Percentiles rank a stretch among this genome's conserved stretches.
phyloP scores from a whole-genome alignment of 1,140 invertebrate species.

The Philopotamus ludificatus region DNA sequence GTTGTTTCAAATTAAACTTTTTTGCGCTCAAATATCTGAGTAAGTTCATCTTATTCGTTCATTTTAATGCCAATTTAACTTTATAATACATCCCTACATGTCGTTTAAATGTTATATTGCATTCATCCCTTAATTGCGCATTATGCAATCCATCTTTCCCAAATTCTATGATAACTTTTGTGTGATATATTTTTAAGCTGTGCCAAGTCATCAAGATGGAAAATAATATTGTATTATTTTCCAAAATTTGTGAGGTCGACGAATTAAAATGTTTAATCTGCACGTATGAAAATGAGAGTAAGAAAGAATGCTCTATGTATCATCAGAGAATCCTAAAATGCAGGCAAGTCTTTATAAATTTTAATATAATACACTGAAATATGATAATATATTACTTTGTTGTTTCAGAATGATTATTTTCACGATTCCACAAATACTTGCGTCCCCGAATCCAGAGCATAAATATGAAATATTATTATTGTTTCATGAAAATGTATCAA shows the following conservation, averaged over 20 bases:
- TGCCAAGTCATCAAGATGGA: too few relatives aligned
- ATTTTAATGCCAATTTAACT: too few relatives aligned
- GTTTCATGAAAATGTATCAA: constrained; percentile 47
- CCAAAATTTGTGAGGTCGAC: constrained; percentile 3
- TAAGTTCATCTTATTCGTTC: too few relatives aligned
- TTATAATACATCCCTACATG: too few relatives aligned
- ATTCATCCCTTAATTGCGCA: too few relatives aligned
- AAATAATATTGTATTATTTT: constrained; percentile 16
- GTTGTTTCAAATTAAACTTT: too few relatives aligned
- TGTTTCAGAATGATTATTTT: constrained; percentile 52
- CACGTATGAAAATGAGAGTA: constrained; percentile 32
- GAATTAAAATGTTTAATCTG: constrained; percentile 25
- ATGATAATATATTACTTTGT: constrained; percentile 3
- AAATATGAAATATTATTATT: constrained; percentile 48
- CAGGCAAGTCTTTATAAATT: constrained; percentile 44
- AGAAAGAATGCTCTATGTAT: constrained; percentile 49
- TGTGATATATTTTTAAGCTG: too few relatives aligned
- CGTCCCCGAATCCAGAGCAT: constrained; percentile 48
- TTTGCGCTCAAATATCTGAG: too few relatives aligned
- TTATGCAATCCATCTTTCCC: too few relatives aligned
- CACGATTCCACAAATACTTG: constrained; percentile 49
- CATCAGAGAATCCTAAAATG: constrained; percentile 56
- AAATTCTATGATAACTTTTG: too few relatives aligned
- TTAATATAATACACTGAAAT: neutral
- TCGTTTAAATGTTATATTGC: too few relatives aligned